Conservation (phyloP, 2,797 vertebrate genomes). For the Artibeus jamaicensis region DNA sequence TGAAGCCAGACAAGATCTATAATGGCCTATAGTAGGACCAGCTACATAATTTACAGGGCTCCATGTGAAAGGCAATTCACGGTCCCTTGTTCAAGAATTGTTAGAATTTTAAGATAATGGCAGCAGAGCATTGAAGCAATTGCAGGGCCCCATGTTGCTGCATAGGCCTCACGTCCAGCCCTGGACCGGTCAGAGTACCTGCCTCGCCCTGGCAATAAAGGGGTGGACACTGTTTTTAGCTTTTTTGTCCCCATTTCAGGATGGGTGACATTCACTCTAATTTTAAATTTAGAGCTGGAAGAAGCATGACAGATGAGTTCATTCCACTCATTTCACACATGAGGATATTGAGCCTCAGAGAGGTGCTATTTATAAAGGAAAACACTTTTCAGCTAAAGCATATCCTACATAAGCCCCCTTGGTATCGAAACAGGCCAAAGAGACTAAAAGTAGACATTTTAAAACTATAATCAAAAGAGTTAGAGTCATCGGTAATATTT, state of each 20-base stretch:
- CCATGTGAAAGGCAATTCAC: neutral
- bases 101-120: neutral
- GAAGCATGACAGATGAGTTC: neutral
- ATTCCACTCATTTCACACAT: neutral
- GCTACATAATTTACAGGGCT: neutral
- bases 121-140: neutral
- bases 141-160: fast-evolving
- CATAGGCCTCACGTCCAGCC: fast-evolving
- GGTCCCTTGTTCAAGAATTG: neutral
- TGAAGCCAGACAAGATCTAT: neutral
- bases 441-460: neutral
- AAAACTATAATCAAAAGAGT: neutral
- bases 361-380: neutral
- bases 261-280: neutral
- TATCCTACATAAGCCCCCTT: neutral
- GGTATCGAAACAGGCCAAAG: neutral
- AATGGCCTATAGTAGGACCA: neutral
- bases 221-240: neutral
- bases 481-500: neutral
- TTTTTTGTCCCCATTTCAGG: neutral
- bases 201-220: neutral
- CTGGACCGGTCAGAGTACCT: fast-evolving
- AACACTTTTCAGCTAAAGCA: neutral
- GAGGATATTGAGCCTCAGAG: neutral
- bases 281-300: neutral